These are phyloP conservation scores for Probosciger aterrimus DNA, from an alignment of 2,113 vertebrate genomes.

Conservation along the genomic window DNA sequence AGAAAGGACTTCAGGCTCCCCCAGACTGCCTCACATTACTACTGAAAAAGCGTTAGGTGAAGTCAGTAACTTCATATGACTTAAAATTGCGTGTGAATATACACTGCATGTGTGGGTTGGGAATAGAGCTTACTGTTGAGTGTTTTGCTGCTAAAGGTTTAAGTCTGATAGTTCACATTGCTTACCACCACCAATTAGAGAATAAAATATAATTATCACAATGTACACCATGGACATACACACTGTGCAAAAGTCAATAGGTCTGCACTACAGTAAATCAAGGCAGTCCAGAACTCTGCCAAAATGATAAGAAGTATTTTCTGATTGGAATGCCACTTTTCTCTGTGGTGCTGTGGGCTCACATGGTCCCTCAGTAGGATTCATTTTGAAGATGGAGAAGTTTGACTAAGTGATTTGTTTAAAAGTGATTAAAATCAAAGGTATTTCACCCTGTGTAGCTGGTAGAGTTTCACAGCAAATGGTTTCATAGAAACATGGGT, in stretches of 20 bases:
- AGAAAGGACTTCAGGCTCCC: not conserved
- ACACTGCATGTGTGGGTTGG: not conserved
- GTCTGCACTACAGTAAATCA: not conserved
- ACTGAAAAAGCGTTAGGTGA: not conserved
- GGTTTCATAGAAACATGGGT: not conserved
- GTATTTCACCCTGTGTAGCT: not conserved
- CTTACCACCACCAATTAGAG: not conserved
- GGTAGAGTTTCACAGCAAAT: not conserved
- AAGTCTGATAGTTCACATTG: not conserved
- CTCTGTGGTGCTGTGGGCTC: not conserved
- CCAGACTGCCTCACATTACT: not conserved
- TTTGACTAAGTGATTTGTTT: not conserved
- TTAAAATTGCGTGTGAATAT: not conserved
- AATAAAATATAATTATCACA: not conserved
- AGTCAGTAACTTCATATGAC: not conserved
- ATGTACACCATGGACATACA: not conserved
- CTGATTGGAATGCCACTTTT: not conserved
- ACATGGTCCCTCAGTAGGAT: not conserved
- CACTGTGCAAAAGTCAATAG: not conserved
- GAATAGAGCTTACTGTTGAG: not conserved
- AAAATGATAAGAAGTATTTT: not conserved
- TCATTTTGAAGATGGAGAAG: not conserved
- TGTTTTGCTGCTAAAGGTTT: not conserved
- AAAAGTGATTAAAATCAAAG: slow-evolving; percentile 22
- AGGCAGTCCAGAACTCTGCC: not conserved